Percentiles rank a stretch among this genome's conserved stretches.
Conservation (phyloP, 1,140 invertebrate genomes). For the Maconellicoccus hirsutus region DNA sequence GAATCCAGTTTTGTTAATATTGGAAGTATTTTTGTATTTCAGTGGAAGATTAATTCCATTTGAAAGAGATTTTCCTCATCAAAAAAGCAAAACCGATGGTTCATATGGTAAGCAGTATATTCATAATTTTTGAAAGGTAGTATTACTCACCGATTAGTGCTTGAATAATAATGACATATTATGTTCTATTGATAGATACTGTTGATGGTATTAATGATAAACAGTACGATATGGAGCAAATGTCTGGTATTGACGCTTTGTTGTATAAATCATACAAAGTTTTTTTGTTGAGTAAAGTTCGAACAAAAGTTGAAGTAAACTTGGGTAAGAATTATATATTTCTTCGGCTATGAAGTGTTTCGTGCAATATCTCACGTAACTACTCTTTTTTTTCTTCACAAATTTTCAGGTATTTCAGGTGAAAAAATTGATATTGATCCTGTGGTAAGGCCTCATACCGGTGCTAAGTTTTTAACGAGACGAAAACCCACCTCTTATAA, state of each 20-base stretch:
- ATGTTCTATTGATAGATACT: background rate
- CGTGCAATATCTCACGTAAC: too few relatives aligned
- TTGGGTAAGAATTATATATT: constrained; percentile 40
- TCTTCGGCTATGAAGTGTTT: background rate
- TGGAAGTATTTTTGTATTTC: background rate
- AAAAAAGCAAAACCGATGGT: background rate
- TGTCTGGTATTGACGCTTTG: constrained; percentile 58
- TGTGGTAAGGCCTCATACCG: constrained; percentile 48
- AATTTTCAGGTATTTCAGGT: constrained; percentile 57
- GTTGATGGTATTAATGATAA: background rate
- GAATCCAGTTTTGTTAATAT: too few relatives aligned
- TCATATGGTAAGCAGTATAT: background rate
- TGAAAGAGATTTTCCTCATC: background rate
- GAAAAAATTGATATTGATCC: constrained; percentile 87
- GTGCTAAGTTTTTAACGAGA: constrained; percentile 52
- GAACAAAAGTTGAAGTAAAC: constrained; percentile 68
- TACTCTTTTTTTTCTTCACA: background rate
- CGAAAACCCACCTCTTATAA: constrained; percentile 61
- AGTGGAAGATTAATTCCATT: background rate
- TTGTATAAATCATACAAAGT: constrained; percentile 75
- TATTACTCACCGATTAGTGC: too few relatives aligned
- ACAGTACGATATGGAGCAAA: constrained; percentile 2
- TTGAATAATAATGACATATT: too few relatives aligned
- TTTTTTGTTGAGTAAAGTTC: constrained; percentile 61
- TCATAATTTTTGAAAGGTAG: too few relatives aligned